Evolutionary conservation across 2,797 vertebrate species (phyloP).

Genomic region (Sciurus carolinensis): DNA sequence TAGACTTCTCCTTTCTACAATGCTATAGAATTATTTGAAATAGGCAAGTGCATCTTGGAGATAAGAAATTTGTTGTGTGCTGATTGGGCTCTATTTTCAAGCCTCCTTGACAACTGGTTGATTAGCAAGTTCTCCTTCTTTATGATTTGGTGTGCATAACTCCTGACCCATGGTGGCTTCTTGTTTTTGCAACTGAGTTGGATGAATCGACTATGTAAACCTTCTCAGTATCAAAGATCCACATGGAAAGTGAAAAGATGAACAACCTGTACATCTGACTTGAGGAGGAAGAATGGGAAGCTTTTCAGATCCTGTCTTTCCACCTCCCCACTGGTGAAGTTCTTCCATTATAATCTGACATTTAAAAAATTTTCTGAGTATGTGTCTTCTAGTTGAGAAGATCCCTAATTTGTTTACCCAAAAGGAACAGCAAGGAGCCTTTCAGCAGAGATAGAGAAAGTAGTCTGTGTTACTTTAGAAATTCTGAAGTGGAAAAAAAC

Average conservation of each 20-base stretch:
- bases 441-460: background rate
- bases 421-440: background rate
- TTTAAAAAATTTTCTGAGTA: background rate
- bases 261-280: background rate
- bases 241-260: constrained; percentile 32
- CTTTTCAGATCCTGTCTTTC: background rate
- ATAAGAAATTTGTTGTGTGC: constrained; percentile 59
- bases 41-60: constrained; percentile 71
- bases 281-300: background rate
- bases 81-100: constrained; percentile 76
- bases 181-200: constrained; percentile 66
- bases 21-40: constrained; percentile 81
- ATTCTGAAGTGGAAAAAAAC: background rate
- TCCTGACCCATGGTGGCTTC: constrained; percentile 55
- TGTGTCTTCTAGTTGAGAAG: background rate
- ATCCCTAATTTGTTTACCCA: background rate
- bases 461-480: constrained; percentile 4
- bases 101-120: constrained; percentile 64
- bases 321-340: background rate
- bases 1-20: constrained; percentile 77
- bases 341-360: background rate
- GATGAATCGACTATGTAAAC: constrained; percentile 66
- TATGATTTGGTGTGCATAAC: constrained; percentile 62
- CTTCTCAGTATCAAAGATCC: constrained; percentile 26
- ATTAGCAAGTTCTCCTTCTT: constrained; percentile 73